A percentile compares a stretch with the other conserved stretches of the same genome.
Evolutionary conservation across 2,888 invertebrate genomes (phyloP).

Genomic region (Caenorhabditis parvicauda): DNA sequence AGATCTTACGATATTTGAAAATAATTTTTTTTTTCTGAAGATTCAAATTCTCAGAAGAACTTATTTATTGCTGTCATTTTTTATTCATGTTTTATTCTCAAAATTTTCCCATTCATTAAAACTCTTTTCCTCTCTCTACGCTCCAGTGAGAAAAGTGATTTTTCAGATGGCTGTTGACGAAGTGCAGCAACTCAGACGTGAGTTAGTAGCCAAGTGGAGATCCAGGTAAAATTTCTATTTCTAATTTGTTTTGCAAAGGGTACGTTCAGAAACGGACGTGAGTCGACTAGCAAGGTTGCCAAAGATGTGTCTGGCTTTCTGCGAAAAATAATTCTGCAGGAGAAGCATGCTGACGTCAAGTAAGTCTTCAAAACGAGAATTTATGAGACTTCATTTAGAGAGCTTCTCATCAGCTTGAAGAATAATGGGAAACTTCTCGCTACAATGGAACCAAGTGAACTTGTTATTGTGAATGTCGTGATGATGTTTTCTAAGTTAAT

Average conservation of each 20-base stretch:
- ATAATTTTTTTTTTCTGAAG: too few relatives aligned
- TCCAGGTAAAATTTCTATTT: conserved; percentile 13
- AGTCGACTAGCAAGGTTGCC: conserved; percentile 23
- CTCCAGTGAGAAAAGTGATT: too few relatives aligned
- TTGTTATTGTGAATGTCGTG: conserved; percentile 46
- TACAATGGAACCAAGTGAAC: conserved; percentile 30
- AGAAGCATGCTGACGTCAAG: conserved; percentile 35
- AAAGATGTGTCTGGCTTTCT: conserved; percentile 25
- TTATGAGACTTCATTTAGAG: conserved; percentile 14
- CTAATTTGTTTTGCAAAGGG: background rate
- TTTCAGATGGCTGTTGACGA: conserved; percentile 15
- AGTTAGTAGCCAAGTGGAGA: conserved; percentile 10
- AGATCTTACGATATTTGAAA: too few relatives aligned
- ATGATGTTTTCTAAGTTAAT: conserved; percentile 42
- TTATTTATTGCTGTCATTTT: too few relatives aligned
- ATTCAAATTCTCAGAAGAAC: too few relatives aligned
- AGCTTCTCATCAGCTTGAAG: conserved; percentile 21
- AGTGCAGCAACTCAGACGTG: conserved; percentile 11
- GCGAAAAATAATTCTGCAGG: conserved; percentile 27
- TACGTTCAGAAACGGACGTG: conserved; percentile 17
- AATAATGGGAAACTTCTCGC: conserved; percentile 31
- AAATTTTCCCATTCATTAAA: too few relatives aligned
- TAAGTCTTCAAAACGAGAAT: conserved; percentile 15
- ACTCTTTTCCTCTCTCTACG: too few relatives aligned
- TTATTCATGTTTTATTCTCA: too few relatives aligned